Evolutionary conservation across 2,888 invertebrate species (phyloP).

Genomic region (Cetonia aurata): DNA sequence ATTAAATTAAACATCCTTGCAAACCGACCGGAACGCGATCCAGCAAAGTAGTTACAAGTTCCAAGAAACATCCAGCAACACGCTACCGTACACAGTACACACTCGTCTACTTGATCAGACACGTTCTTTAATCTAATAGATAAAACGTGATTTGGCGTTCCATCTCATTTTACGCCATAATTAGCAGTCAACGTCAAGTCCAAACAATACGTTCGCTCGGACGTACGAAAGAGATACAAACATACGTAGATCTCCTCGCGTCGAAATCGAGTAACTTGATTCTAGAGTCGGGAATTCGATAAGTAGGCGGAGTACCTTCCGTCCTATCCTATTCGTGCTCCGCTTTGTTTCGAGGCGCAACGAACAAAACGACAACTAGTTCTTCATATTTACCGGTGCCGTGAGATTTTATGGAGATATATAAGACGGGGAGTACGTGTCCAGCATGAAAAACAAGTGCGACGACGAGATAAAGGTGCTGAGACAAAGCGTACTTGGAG

Average conservation of each 20-base stretch:
- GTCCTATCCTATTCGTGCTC: conserved; percentile 12
- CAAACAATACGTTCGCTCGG: conserved; percentile 5
- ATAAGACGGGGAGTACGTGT: conserved; percentile 3
- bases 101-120: too few relatives aligned
- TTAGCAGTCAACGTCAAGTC: conserved; percentile 13
- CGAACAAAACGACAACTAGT: conserved; percentile 7
- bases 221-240: neutral
- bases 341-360: conserved; percentile 10
- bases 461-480: neutral
- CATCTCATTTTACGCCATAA: conserved; percentile 8
- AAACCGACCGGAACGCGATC: too few relatives aligned
- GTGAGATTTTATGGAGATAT: conserved; percentile 13
- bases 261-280: neutral
- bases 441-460: conserved; percentile 7
- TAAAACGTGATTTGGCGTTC: conserved; percentile 1
- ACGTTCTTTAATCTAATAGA: too few relatives aligned
- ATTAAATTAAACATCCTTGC: too few relatives aligned
- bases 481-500: neutral
- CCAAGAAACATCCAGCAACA: too few relatives aligned
- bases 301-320: conserved; percentile 9
- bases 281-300: neutral
- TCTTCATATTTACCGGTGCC: conserved; percentile 15
- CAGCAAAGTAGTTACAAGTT: too few relatives aligned
- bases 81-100: too few relatives aligned
- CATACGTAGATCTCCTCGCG: neutral